Evolutionary conservation across 37 sponge, comb jelly and placozoan genomes (phyloP), one percentile per base, ranked within the genome.

Genomic region (Geodia barretti): DNA sequence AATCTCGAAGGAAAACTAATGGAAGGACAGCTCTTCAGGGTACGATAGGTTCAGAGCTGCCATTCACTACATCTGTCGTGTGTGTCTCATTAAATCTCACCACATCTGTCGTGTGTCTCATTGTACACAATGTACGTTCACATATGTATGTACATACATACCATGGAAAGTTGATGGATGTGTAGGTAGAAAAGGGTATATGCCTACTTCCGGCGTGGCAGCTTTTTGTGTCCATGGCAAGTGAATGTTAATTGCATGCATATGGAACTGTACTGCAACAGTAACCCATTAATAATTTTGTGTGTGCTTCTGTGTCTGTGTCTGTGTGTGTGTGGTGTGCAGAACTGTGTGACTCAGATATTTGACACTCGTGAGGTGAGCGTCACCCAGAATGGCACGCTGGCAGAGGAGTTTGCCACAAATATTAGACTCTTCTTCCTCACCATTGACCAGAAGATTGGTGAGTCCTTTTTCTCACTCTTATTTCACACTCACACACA

Each of bases 1-100:
- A 90, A 79, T 0, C 70, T 96, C 17, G 99, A 98, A 38, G 95
- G 93, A 21, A 90, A 96, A 60, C 83, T 98, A 21, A 83, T 98
- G 84, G 95, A 98, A 35, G 98, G 98, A 60, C 76, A 83, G 23
- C 92, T 97, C 4, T 91, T 97, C 31, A 47, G 69, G 42, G 97
- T 93, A 36, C 9, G 77, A 19, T 21, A 3, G 19, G 60, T 58
- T 11, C 19, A 19, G 11, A 19, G 11, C 17, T 58, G 60, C 19
- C 17, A 20, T 11, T 58, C 17, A 20, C 17, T 58, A 19, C 19
- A 19, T 58, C 17, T 58, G 60, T n/a, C n/a, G n/a, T 58, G 60
- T 58, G 60, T 58, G 60, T 58, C 17, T 58, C 17, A 20, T 11
- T 58, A 19, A 8, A 24, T 65, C 7, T 65, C 7, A 65, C 26